Conservation (phyloP, 2,797 vertebrate species). For the Oryzias dopingdopingensis region DNA sequence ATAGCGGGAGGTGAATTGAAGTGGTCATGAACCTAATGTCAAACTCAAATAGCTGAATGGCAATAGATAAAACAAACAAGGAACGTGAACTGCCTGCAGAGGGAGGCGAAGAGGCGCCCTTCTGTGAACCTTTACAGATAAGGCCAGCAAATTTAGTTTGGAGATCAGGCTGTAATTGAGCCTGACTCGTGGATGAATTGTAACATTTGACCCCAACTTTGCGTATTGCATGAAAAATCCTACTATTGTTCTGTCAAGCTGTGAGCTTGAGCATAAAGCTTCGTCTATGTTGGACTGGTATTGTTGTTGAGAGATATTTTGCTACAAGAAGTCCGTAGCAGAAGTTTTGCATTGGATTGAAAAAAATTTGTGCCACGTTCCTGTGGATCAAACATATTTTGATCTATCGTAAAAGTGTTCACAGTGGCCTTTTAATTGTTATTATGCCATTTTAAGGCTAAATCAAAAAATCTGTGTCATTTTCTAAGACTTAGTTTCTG, state of each 20-base stretch:
- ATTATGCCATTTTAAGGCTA: too few relatives aligned
- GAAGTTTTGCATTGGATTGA: too few relatives aligned
- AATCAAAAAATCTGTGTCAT: too few relatives aligned
- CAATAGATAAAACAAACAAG: conserved; percentile 73
- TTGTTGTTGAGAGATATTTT: too few relatives aligned
- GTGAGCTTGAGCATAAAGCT: conserved; percentile 37
- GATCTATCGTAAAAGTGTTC: too few relatives aligned
- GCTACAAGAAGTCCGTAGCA: too few relatives aligned
- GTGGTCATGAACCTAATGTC: conserved; percentile 74
- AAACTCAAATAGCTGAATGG: conserved; percentile 73
- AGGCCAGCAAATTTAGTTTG: conserved; percentile 53
- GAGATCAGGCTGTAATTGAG: conserved; percentile 54
- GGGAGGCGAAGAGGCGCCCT: conserved; percentile 24
- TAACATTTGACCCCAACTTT: conserved; percentile 63
- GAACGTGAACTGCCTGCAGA: conserved; percentile 61
- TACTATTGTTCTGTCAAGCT: conserved; percentile 56
- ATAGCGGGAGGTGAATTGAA: conserved; percentile 71
- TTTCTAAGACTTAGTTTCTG: too few relatives aligned
- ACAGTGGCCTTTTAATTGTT: too few relatives aligned
- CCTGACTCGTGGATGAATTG: conserved; percentile 49
- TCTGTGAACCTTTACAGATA: conserved; percentile 60
- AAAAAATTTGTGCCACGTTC: too few relatives aligned
- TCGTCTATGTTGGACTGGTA: conserved; percentile 25
- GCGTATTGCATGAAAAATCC: conserved; percentile 62
- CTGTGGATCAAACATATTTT: too few relatives aligned